A percentile compares a stretch with the other conserved stretches of the same genome.
phyloP scores from a whole-genome alignment of 2,797 vertebrate species.

The Sylvilagus floridanus region DNA sequence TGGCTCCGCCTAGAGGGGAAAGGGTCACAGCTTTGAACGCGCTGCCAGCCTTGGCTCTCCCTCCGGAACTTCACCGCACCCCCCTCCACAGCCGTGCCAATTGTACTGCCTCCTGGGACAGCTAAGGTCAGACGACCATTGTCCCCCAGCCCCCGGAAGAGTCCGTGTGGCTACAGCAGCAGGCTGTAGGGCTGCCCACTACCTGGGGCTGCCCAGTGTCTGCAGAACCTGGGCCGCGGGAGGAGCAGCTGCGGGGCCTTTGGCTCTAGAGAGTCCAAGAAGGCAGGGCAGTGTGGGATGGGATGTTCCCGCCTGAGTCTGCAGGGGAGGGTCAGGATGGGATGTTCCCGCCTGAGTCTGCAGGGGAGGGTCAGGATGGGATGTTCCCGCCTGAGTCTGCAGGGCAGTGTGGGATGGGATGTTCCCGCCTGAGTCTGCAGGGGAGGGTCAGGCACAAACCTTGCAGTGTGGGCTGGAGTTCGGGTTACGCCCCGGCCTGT shows the following conservation, averaged over 20 bases:
- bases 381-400: too few relatives aligned
- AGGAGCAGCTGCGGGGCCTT: background rate
- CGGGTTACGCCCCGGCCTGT: too few relatives aligned
- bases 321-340: background rate
- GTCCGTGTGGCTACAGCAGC: background rate
- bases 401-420: too few relatives aligned
- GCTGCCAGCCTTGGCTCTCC: background rate
- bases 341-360: too few relatives aligned
- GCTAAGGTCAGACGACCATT: background rate
- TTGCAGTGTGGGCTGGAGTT: too few relatives aligned
- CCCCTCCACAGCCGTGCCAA: background rate
- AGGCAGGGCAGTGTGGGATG: too few relatives aligned
- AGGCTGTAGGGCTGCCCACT: accelerated
- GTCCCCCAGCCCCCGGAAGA: background rate
- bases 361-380: background rate
- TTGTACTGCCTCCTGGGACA: background rate
- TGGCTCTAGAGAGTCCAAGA: background rate
- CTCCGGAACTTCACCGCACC: background rate
- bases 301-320: too few relatives aligned
- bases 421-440: too few relatives aligned
- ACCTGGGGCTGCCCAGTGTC: background rate
- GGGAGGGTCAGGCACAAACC: background rate
- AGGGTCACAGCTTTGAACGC: background rate
- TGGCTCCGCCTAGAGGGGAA: background rate
- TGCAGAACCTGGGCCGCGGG: background rate